Evolutionary conservation across 2,113 vertebrate genomes (phyloP).

Genomic region (Pollimyrus isidori): DNA sequence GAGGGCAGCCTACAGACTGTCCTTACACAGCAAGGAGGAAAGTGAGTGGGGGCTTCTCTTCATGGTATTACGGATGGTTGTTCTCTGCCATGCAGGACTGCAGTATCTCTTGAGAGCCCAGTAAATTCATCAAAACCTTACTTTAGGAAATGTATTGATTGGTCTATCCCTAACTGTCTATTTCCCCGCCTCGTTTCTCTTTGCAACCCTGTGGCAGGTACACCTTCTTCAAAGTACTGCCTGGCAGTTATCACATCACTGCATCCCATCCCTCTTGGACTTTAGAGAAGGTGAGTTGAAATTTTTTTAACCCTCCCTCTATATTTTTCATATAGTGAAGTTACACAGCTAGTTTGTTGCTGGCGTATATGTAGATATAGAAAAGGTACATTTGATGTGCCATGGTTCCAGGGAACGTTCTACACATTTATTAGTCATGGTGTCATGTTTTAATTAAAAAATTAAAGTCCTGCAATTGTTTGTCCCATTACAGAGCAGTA

Average conservation of each 20-base stretch:
- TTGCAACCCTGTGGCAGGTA: conserved; percentile 62
- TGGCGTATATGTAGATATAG: not conserved
- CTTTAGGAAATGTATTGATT: not conserved
- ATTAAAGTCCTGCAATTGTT: not conserved
- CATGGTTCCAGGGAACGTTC: not conserved
- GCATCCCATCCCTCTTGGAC: conserved; percentile 86
- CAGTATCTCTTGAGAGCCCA: not conserved
- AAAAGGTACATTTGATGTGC: not conserved
- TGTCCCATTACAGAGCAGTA: conserved; percentile 58
- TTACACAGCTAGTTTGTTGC: not conserved
- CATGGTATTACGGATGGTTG: not conserved
- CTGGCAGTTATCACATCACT: conserved; percentile 85
- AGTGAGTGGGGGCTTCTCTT: conserved; percentile 66
- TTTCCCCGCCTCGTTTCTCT: not conserved
- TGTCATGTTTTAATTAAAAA: not conserved
- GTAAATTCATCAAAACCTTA: not conserved
- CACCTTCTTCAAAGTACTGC: conserved; percentile 88
- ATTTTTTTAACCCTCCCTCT: not conserved
- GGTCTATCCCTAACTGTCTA: not conserved
- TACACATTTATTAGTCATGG: not conserved
- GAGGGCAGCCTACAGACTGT: conserved; percentile 72
- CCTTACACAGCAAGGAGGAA: conserved; percentile 78
- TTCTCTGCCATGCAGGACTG: not conserved
- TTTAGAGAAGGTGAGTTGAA: conserved; percentile 73
- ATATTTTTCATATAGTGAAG: not conserved